phyloP scores from a whole-genome alignment of 2,113 vertebrate species.

The Himantopus leucocephalus region DNA sequence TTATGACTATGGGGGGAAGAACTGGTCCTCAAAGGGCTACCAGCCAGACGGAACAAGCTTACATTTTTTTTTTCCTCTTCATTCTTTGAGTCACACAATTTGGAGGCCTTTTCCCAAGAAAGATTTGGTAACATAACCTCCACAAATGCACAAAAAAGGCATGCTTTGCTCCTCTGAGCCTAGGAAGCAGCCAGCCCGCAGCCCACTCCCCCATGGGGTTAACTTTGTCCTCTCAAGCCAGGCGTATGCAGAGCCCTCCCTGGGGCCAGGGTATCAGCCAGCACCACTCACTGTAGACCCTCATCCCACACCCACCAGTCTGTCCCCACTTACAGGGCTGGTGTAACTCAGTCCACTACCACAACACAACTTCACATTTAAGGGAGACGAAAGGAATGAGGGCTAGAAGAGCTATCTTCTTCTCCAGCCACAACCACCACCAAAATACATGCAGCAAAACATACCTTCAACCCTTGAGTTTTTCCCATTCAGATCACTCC shows the following conservation, averaged over 20 bases:
- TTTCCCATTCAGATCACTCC: background rate
- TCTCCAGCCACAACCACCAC: background rate
- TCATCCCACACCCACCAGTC: background rate
- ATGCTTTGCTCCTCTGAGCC: background rate
- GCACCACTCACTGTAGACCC: background rate
- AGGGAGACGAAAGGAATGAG: rapidly evolving
- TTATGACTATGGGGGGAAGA: background rate
- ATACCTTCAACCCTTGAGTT: rapidly evolving
- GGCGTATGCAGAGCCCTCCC: background rate
- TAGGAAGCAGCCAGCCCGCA: background rate
- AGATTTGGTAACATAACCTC: background rate
- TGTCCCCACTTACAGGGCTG: background rate
- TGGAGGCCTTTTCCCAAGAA: background rate
- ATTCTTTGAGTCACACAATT: background rate
- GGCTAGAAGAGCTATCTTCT: background rate
- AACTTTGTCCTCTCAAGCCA: background rate
- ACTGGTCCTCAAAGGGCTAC: background rate
- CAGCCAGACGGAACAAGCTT: background rate
- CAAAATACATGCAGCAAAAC: background rate
- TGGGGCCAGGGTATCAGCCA: background rate
- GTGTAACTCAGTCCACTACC: background rate
- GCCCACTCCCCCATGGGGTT: rapidly evolving
- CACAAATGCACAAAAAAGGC: rapidly evolving
- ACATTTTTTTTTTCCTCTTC: background rate
- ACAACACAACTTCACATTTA: rapidly evolving